These are phyloP conservation scores for Diarsia mendica DNA, from an alignment of 2,888 invertebrate genomes.

Conservation along the genomic window DNA sequence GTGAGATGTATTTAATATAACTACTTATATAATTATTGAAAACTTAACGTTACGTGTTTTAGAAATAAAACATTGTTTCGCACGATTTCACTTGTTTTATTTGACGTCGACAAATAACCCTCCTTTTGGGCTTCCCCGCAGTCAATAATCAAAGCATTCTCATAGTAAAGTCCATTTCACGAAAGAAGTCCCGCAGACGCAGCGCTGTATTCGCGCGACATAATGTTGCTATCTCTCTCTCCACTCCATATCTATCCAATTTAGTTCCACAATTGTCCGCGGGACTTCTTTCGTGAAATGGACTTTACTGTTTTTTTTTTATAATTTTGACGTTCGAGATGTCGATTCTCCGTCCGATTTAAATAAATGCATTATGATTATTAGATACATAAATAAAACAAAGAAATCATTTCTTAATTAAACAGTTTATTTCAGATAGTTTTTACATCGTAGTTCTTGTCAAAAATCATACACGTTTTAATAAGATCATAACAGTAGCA, in stretches of 20 bases:
- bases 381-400: slow-evolving; percentile 1
- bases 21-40: slow-evolving; percentile 37
- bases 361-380: no score
- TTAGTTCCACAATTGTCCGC: no score
- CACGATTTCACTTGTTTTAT: slow-evolving; percentile 7
- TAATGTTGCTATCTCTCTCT: no score
- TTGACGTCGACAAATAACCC: not conserved
- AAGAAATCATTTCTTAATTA: slow-evolving; percentile 1
- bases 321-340: not conserved
- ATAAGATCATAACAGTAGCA: not conserved
- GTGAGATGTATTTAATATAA: slow-evolving; percentile 39
- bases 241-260: no score
- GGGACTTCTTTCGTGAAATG: no score
- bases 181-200: no score
- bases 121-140: no score
- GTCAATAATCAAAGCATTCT: no score
- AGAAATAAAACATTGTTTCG: slow-evolving; percentile 60
- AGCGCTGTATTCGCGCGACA: no score
- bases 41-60: slow-evolving; percentile 52
- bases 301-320: not conserved
- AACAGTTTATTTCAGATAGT: slow-evolving; percentile 38
- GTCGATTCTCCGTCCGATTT: not conserved
- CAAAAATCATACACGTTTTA: slow-evolving; percentile 6
- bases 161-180: no score
- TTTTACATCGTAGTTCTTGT: slow-evolving; percentile 7